Evolutionary conservation across 2,888 invertebrate species (phyloP), one percentile per base, ranked within the genome.

Genomic region (Caenorhabditis virilis): DNA sequence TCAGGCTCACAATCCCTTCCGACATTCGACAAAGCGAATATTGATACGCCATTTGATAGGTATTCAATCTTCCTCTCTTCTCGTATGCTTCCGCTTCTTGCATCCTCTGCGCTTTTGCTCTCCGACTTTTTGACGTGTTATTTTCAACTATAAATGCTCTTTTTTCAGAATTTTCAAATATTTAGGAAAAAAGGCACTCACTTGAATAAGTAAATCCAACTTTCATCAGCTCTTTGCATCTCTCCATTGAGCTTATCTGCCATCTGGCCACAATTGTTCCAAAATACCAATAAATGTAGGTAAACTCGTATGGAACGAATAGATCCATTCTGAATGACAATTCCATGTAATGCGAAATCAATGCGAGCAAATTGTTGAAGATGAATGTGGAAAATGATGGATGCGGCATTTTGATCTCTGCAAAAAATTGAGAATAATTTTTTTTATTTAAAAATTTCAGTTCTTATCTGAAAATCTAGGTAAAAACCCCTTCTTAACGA

Each of bases 281-380:
- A 23, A 71, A 33, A 41, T 68, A 76, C 93, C 93, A 94, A 85
- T 91, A 97, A 76, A 95, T 91, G 84, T 94, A 95, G 78, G 93
- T 90, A 85, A 92, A 95, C 86, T 98, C 97, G 84, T 95, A 95
- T 23, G 91, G 90, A 59, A 93, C 92, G 85, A 95, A 97, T 30
- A 98, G 86, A 84, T 97, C 95, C 53, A 97, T 87, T 84, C 95
- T 95, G 78, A 98, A 91, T 0, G 95, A 95, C 22, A 93, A 90
- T 76, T 95, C 88, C 35, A 95, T 87, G 85, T 93, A 95, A 83
- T 93, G 90, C 78, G 93, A 90, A 93, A 95, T 95, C 30, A 93
- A 89, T 42, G 91, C 87, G 47, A 94, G 87, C 43, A 93, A 92
- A 84, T 95, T 93, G 86, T 95, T 94, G 68, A 97, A 87, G 36